Base-by-base conservation (phyloP, 2,888 invertebrate genomes). In the Allygus modestus region DNA sequence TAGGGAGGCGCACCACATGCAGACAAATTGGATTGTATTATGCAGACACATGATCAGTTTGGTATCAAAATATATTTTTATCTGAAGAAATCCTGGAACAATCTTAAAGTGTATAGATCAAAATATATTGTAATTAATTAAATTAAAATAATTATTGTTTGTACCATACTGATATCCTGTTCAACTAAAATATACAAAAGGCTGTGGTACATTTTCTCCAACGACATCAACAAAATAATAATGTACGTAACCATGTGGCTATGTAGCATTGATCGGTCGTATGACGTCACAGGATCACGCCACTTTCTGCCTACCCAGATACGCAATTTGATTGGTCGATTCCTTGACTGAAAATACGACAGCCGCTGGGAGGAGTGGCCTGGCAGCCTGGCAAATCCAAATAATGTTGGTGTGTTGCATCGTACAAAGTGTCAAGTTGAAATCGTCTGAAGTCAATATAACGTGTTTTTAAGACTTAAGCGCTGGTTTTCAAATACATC, bases 241-340 rank as follows among this genome's bases (percentile, higher is more conserved):
- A 31, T 33, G 17, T n/a, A 31, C 31, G 0, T 15, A 69, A 69
- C 69, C 69, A 69, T 69, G 69, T 69, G 69, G 58, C 58, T 26
- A 4, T 69, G 1, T 69, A 20, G 26, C 77, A 77, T 77, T 51
- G 77, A 77, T 77, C 77, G 61, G 23, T 65, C 11, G 71, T 26
- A 37, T 69, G 79, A 84, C 84, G 84, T 84, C 84, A 84, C 15
- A 51, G 69, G 79, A 84, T 84, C 84, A 84, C 84, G 84, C 84
- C 84, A 84, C 84, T 46, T 46, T 75, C 46, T 33, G 51, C 51
- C 79, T 77, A 61, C 81, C 37, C 31, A 26, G 26, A 84, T 84
- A 75, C 79, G 84, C 69, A 46, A 81, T 51, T 84, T 84, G 46
- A 77, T 77, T 77, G 77, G 77, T 51, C 51, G 23, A 46, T 17